These are phyloP conservation scores for Anser cygnoides DNA, from an alignment of 2,113 vertebrate species.

Conservation along the genomic window DNA sequence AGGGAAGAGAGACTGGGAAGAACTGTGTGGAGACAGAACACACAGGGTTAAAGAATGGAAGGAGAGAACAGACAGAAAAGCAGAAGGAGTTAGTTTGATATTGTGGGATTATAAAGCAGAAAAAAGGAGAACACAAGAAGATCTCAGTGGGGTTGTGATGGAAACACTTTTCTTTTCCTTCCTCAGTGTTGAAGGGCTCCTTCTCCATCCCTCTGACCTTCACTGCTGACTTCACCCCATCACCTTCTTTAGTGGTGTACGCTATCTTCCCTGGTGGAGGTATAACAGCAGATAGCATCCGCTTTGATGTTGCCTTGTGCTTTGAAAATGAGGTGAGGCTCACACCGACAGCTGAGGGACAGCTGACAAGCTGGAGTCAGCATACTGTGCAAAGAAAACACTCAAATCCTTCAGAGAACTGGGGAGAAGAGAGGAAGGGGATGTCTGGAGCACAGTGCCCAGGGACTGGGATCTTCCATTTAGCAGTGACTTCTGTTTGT, in stretches of 20 bases:
- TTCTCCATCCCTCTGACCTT: conserved; percentile 79
- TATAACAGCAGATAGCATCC: conserved; percentile 75
- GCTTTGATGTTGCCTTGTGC: conserved; percentile 79
- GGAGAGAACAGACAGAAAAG: neutral
- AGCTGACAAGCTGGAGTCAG: neutral
- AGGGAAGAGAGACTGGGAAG: neutral
- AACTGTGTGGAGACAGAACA: neutral
- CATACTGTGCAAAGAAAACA: neutral
- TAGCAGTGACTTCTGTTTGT: neutral
- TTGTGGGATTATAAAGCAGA: neutral
- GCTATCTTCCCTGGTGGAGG: conserved; percentile 77
- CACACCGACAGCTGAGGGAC: neutral
- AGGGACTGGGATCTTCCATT: neutral
- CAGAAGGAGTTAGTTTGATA: neutral
- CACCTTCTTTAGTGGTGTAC: conserved; percentile 78
- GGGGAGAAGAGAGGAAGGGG: neutral
- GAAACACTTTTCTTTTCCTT: neutral
- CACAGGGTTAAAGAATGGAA: neutral
- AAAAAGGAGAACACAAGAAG: neutral
- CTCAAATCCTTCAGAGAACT: neutral
- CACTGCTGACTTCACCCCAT: conserved; percentile 73
- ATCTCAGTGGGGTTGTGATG: rapidly evolving
- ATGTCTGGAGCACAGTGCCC: neutral
- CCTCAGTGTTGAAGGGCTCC: conserved; percentile 71
- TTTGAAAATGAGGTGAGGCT: conserved; percentile 82